A percentile compares a stretch with the other conserved stretches of the same genome.
Conservation (phyloP, 2,888 invertebrate species). For the Tholera decimalis region DNA sequence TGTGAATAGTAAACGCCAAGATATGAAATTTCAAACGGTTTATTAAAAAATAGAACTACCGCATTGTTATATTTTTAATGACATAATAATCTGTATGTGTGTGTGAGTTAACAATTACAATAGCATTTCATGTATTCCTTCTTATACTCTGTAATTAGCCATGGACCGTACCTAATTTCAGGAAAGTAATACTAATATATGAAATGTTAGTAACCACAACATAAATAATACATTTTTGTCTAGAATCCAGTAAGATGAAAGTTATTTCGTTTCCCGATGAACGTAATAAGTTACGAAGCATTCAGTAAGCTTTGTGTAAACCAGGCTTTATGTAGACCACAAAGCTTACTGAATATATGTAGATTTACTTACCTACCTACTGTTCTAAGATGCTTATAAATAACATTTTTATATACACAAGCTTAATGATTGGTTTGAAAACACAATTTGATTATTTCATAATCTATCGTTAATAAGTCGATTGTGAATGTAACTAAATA, state of each 20-base stretch:
- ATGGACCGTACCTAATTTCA: background rate
- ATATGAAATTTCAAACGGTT: conserved; percentile 14
- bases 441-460: background rate
- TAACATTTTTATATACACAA: background rate
- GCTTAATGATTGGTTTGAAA: conserved; percentile 1
- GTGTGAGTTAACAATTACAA: conserved; percentile 5
- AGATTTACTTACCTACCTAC: background rate
- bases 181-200: background rate
- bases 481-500: conserved; percentile 25
- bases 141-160: background rate
- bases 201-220: too few species aligned
- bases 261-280: background rate
- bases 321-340: background rate
- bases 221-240: background rate
- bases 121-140: conserved; percentile 2
- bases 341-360: too few species aligned
- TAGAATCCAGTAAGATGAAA: too few species aligned
- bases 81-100: conserved; percentile 17
- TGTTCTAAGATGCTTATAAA: background rate
- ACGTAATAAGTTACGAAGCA: background rate
- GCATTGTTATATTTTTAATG: conserved; percentile 17
- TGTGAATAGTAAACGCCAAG: conserved; percentile 1
- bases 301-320: background rate
- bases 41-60: too few species aligned
- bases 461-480: conserved; percentile 4